These are phyloP conservation scores for Lonchura striata DNA, from an alignment of 2,113 vertebrate species.

Conservation along the genomic window DNA sequence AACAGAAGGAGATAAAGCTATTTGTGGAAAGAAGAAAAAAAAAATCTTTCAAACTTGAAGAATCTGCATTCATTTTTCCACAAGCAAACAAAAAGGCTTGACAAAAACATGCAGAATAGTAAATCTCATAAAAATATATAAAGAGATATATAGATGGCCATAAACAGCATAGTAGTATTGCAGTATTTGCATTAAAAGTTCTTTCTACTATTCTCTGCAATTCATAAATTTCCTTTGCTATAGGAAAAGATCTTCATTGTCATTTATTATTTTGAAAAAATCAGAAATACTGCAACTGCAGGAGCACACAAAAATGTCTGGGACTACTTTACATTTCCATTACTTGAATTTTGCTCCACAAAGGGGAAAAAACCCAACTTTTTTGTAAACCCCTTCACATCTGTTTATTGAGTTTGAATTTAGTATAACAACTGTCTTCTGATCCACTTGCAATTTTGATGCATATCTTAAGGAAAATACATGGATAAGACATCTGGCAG, in stretches of 20 bases:
- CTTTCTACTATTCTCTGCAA: background rate
- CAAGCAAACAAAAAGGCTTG: background rate
- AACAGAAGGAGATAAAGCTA: background rate
- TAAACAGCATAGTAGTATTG: background rate
- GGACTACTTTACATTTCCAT: background rate
- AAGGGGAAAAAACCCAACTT: background rate
- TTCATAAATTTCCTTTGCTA: background rate
- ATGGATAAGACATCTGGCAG: background rate
- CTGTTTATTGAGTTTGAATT: slow-evolving; percentile 2
- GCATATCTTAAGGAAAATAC: background rate
- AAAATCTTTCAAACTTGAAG: background rate
- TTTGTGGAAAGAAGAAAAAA: background rate
- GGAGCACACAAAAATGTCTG: background rate
- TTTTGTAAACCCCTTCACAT: background rate
- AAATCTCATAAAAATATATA: background rate
- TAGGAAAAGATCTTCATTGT: background rate
- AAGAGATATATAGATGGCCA: background rate
- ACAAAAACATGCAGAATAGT: background rate
- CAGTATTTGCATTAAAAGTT: background rate
- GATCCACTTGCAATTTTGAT: background rate
- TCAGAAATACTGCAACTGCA: background rate
- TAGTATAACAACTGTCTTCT: background rate
- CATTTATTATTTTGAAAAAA: background rate
- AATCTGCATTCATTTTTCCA: background rate
- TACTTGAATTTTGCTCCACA: background rate